phyloP scores from a whole-genome alignment of 2,113 vertebrate species.

The Felis chaus region DNA sequence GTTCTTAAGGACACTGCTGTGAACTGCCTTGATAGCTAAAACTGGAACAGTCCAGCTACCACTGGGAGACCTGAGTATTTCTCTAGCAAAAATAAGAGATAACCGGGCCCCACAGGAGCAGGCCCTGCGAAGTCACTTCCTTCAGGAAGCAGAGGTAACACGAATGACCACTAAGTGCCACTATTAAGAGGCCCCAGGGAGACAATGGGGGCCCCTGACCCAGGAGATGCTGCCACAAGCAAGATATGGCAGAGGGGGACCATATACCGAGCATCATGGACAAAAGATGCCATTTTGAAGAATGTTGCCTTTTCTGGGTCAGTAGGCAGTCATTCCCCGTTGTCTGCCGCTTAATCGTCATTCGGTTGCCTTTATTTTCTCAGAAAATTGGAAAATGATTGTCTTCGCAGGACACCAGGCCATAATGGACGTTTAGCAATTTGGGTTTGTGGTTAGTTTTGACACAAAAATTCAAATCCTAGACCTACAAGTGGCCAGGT shows the following conservation, averaged over 20 bases:
- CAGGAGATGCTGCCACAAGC: background rate
- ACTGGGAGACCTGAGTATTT: background rate
- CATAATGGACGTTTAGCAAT: background rate
- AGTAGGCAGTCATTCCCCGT: accelerated
- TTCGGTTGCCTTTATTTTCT: background rate
- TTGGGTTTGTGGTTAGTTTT: background rate
- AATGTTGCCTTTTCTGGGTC: background rate
- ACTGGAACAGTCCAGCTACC: background rate
- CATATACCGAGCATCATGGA: accelerated
- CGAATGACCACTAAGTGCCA: background rate
- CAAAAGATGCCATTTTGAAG: background rate
- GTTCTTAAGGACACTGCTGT: background rate
- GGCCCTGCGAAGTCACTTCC: background rate
- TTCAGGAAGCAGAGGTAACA: background rate
- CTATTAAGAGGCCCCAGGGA: background rate
- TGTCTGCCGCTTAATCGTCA: background rate
- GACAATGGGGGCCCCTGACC: accelerated
- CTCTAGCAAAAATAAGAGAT: background rate
- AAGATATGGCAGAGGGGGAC: background rate
- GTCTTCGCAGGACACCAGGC: background rate
- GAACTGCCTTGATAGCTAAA: background rate
- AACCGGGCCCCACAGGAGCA: background rate
- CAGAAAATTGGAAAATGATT: background rate
- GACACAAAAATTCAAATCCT: background rate
- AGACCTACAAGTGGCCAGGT: background rate